phyloP scores from a whole-genome alignment of 2,888 invertebrate genomes.

The Stegophylla sp. region DNA sequence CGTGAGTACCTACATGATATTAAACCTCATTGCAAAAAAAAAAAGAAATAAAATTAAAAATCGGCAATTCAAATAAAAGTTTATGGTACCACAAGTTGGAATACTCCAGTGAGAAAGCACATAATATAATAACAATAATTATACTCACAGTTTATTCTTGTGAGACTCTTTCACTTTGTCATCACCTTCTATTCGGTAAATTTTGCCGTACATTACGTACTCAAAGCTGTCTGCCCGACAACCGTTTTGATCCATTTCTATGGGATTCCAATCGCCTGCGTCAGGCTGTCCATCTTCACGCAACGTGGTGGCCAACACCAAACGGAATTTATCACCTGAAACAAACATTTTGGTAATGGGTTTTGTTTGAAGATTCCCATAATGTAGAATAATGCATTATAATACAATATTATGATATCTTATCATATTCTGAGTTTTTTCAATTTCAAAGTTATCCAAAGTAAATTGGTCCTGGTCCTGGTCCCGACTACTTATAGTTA shows the following conservation, averaged over 20 bases:
- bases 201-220: conserved; percentile 98
- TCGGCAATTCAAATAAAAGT: too few relatives aligned
- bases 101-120: too few relatives aligned
- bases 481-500: neutral
- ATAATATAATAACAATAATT: conserved; percentile 60
- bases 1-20: too few relatives aligned
- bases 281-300: conserved; percentile 97
- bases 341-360: conserved; percentile 11
- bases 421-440: neutral
- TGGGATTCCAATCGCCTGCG: conserved; percentile 91
- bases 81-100: too few relatives aligned
- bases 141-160: conserved; percentile 73
- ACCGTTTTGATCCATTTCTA: conserved; percentile 78
- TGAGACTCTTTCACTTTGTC: conserved; percentile 86
- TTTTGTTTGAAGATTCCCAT: too few relatives aligned
- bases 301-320: conserved; percentile 92
- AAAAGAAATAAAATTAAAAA: too few relatives aligned
- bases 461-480: neutral
- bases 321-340: conserved; percentile 72
- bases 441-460: neutral
- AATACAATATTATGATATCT: too few relatives aligned
- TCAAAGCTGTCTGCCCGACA: conserved; percentile 96
- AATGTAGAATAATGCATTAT: too few relatives aligned
- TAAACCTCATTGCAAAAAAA: too few relatives aligned
- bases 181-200: conserved; percentile 96